Base-by-base conservation (phyloP, 2,888 invertebrate species). In the Stictocephala bisonia region DNA sequence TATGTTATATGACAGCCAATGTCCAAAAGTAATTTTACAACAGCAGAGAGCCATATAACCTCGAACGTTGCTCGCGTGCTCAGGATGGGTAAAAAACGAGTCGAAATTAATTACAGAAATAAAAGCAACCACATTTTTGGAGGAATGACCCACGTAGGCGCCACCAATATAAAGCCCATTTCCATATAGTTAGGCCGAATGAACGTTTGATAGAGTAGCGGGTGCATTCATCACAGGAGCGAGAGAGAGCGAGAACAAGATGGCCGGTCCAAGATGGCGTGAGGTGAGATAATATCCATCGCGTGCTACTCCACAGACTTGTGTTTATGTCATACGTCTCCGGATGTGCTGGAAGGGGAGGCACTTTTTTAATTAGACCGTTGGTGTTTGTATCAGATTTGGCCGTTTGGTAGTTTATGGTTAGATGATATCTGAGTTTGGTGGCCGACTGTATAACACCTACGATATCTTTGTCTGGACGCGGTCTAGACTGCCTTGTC, bases 181-280 rank as follows among this genome's bases (percentile, higher is more conserved):
- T 60, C 60, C 60, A 60, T 60, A 60, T 60, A 60, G 60, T 60
- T 60, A 60, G 60, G 60, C 18, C 26, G 58, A 58, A 58, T 58
- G 29, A 58, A 58, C 35, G 58, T 58, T 31, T 40, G 60, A 60
- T 60, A 60, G 60, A 60, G 60, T 60, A 60, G 60, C 40, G 35
- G 20, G 60, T 60, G 40, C 60, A 60, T 60, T 60, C 40, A 60
- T 60, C 60, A 60, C 15, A 6, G 18, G 35, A 31, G 18, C 15
- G 60, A 40, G 60, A 35, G 60, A 40, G 56, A 56, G 27, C 18
- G 60, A 26, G 22, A 56, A 26, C 60, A 60, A 60, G 60, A 60
- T 60, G 60, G 60, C 60, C 60, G 60, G 20, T 15, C 4, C 60
- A 60, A 60, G 60, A 60, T 60, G 60, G 60, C 60, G 60, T 31